Base-by-base conservation (phyloP, 2,888 invertebrate genomes). In the Caradrina clavipalpis region DNA sequence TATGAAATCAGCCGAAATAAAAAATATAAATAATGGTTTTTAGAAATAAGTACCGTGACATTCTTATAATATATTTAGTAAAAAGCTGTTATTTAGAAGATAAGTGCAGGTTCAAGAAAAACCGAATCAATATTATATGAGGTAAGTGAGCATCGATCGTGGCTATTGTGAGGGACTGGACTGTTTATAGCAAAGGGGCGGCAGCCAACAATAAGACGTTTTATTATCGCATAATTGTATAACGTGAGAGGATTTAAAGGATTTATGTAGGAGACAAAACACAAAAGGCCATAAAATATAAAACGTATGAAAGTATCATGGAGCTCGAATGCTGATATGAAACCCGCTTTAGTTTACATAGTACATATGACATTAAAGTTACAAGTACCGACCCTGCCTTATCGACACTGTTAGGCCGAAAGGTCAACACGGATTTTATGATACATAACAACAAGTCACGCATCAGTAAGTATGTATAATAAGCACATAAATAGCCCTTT, bases 341-440 rank as follows among this genome's bases (percentile, higher is more conserved):
- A 69, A 65, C 67, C 55, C 55, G 62, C 65, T 60, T 76, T 69
- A 72, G 81, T 81, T 79, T 77, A 81, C 77, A 76, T 72, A 78
- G 74, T 80, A 81, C 59, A 77, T 77, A 69, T 59, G 75, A 72
- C 77, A 79, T 75, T 83, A 83, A 81, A 84, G 74, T 79, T 73
- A 68, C 63, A 77, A 79, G 82, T 77, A 81, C 82, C 76, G 73
- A 73, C 77, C 76, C 74, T 58, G 68, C 62, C 77, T 81, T 84
- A 84, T 83, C 84, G 75, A 57, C 60, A 57, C 58, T 72, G 76
- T 70, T 69, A 68, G 73, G 82, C 66, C 70, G 72, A 64, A 83
- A 82, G 83, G 83, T 84, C 82, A 82, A 80, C 82, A 78, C 21
- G 75, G 75, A 79, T 83, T 83, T 82, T 80, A 84, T 80, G 82